Evolutionary conservation across 2,797 vertebrate genomes (phyloP).

Genomic region (Spatula clypeata): DNA sequence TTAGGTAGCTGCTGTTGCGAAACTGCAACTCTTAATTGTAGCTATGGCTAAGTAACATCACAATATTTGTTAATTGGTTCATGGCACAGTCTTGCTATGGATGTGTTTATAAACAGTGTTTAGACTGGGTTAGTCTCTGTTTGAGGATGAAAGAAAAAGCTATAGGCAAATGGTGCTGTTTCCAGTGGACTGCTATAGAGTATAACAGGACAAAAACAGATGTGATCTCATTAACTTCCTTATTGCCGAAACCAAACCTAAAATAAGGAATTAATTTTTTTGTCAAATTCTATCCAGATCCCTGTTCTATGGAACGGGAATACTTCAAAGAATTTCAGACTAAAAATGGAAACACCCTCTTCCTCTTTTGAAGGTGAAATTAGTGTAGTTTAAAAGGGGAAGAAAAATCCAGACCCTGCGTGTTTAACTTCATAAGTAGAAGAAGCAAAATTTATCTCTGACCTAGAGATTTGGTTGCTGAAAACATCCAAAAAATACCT

Average conservation of each 20-base stretch:
- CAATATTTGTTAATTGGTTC: background rate
- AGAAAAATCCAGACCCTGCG: background rate
- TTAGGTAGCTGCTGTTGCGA: background rate
- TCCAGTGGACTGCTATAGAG: background rate
- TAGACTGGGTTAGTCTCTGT: background rate
- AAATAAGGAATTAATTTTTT: constrained; percentile 61
- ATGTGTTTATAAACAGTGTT: background rate
- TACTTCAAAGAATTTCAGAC: constrained; percentile 68
- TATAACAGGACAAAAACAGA: constrained; percentile 16
- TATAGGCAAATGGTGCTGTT: background rate
- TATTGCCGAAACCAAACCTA: constrained; percentile 38
- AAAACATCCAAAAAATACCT: background rate
- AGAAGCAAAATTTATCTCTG: background rate
- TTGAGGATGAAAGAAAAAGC: constrained; percentile 10
- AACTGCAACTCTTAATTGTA: background rate
- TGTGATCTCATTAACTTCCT: constrained; percentile 59
- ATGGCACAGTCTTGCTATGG: background rate
- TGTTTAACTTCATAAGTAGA: background rate
- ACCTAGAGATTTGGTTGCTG: background rate
- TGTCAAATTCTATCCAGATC: constrained; percentile 57
- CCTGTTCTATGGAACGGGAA: background rate
- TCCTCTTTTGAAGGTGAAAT: constrained; percentile 61
- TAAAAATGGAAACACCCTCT: constrained; percentile 61
- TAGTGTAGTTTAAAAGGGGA: background rate
- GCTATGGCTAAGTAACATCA: background rate